A percentile compares a stretch with the other conserved stretches of the same genome.
These are phyloP conservation scores for Phenganax marumi DNA, from an alignment of 92 coral and sea anemone species.

Conservation along the genomic window DNA sequence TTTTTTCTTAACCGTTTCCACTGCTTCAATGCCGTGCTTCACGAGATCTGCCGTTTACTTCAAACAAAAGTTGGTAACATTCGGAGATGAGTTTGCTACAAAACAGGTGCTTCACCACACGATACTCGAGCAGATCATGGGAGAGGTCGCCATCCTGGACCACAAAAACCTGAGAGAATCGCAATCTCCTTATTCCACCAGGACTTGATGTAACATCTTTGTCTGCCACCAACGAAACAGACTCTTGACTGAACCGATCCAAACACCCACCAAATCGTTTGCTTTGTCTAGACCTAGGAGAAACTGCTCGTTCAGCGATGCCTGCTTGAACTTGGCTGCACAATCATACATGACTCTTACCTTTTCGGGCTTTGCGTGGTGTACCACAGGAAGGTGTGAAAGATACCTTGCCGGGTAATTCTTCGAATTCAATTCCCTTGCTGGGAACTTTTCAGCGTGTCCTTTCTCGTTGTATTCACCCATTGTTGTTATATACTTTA, in stretches of 20 bases:
- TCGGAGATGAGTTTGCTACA: conserved; percentile 55
- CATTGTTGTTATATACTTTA: conserved; percentile 44
- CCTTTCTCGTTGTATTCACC: conserved; percentile 50
- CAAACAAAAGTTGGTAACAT: conserved; percentile 52
- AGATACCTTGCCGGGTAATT: conserved; percentile 16
- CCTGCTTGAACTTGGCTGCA: conserved; percentile 34
- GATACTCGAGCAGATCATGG: conserved; percentile 48
- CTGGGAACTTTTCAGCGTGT: conserved; percentile 31
- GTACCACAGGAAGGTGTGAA: conserved; percentile 28
- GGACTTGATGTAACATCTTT: conserved; percentile 62
- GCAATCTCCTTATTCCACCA: conserved; percentile 56
- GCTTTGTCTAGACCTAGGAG: conserved; percentile 54
- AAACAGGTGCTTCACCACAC: conserved; percentile 56
- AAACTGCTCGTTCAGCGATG: conserved; percentile 44
- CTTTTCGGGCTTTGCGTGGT: conserved; percentile 35
- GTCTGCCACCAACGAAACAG: conserved; percentile 46
- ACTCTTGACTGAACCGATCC: conserved; percentile 54
- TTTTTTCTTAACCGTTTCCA: conserved; percentile 43
- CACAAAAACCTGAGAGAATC: conserved; percentile 52
- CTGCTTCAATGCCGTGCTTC: conserved; percentile 35
- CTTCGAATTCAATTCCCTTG: background rate
- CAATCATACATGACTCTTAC: conserved; percentile 49
- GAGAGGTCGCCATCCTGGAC: conserved; percentile 48
- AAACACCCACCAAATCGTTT: conserved; percentile 50
- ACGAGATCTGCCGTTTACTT: conserved; percentile 48